Base-by-base conservation (phyloP, 2,888 invertebrate species). In the Machimus rusticus region DNA sequence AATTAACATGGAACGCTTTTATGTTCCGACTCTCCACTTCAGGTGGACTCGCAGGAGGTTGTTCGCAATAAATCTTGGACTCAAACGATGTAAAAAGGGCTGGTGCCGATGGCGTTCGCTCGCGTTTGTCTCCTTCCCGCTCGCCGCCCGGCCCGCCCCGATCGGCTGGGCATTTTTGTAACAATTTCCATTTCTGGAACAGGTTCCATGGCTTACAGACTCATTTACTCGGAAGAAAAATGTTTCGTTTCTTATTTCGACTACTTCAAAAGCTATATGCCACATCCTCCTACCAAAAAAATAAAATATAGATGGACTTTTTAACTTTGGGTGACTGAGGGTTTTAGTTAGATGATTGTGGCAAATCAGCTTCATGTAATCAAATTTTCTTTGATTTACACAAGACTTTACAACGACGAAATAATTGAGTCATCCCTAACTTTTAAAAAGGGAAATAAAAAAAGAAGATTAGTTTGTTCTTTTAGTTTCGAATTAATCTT, bases 1-100 rank as follows among this genome's bases (percentile, higher is more conserved):
- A 89, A 89, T 89, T 89, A 89, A 89, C 89, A 89, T 89, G 88
- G 87, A 89, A 89, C 86, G 88, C 88, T 87, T 88, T 88, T 84
- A 88, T 88, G 88, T 88, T 87, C 88, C 88, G 88, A 88, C 88
- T 82, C 74, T 87, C 84, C 77, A 78, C 66, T 84, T 88, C 84
- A 84, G 84, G 84, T 84, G 66, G 84, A 84, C 84, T 74, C 28
- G 39, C 16, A 81, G 55, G 81, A 81, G 81, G 28, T 55, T 81
- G 81, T 55, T 81, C 28, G 81, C 43, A 81, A 81, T 81, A 81
- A 81, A 81, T 81, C 81, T 81, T 28, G 51, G 14, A 19, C 51
- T 51, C 28, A 81, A 51, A 55, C 51, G 81, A 81, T 81, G 81
- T 55, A 81, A 81, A 81, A 81, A 51, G 81, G 81, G 51, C 81